phyloP scores from a whole-genome alignment of 1,140 invertebrate species.

The Gyrodactylus salaris region DNA sequence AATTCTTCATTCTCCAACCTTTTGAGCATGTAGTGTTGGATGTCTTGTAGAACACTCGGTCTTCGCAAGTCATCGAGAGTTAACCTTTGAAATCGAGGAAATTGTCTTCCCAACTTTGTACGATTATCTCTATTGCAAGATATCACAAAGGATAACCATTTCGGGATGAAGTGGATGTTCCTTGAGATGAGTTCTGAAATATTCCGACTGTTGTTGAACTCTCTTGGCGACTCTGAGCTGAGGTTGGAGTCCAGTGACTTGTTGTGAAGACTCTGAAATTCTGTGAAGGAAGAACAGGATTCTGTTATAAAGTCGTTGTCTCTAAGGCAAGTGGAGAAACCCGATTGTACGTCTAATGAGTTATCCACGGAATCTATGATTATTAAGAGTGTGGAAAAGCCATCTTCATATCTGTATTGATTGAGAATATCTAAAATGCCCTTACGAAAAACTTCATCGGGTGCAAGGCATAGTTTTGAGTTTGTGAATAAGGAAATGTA shows the following conservation, averaged over 20 bases:
- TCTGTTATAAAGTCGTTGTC: background rate
- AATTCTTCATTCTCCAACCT: conserved; percentile 42
- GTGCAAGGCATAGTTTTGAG: conserved; percentile 19
- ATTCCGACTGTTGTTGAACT: conserved; percentile 23
- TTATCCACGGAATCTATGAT: conserved; percentile 70
- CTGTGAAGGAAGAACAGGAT: background rate
- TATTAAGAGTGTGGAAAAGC: conserved; percentile 41
- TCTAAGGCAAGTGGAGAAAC: background rate
- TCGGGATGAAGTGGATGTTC: conserved; percentile 60
- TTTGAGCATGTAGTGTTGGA: conserved; percentile 67
- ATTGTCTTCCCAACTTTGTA: conserved; percentile 42
- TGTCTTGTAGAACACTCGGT: conserved; percentile 42
- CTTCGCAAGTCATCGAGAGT: conserved; percentile 55
- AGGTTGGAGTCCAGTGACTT: background rate
- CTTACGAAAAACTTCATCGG: conserved; percentile 56
- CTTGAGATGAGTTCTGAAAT: conserved; percentile 50
- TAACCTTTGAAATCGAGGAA: conserved; percentile 61
- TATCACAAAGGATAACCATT: conserved; percentile 57
- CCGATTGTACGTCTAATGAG: conserved; percentile 14
- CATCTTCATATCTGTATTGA: conserved; percentile 38
- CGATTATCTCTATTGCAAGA: conserved; percentile 45
- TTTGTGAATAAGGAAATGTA: background rate
- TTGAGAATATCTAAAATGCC: conserved; percentile 38
- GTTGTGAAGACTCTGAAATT: background rate
- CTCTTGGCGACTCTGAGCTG: background rate